Percentiles rank a stretch among this genome's conserved stretches.
Conservation (phyloP, 1,140 invertebrate species). For the Ceratina calcarata region DNA sequence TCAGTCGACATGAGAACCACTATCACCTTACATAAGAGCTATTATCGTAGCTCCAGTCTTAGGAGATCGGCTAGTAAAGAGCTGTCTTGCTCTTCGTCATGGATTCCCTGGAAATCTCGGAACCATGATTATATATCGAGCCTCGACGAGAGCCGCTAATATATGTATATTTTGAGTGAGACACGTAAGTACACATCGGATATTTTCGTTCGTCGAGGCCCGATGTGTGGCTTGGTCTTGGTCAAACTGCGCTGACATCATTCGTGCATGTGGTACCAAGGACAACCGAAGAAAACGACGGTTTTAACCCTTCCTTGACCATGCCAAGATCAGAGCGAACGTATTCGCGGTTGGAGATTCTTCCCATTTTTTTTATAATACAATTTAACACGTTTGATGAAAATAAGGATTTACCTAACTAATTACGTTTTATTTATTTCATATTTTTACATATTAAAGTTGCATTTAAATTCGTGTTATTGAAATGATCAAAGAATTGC, state of each 20-base stretch:
- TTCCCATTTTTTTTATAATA: no score
- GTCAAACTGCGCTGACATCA: constrained; percentile 55
- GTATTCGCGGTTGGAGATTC: no score
- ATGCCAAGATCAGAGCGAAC: no score
- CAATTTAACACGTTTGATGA: no score
- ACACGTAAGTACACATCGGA: constrained; percentile 10
- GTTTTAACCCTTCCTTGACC: constrained; percentile 1
- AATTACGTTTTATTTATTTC: no score
- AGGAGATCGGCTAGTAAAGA: constrained; percentile 31
- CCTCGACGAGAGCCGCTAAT: constrained; percentile 19
- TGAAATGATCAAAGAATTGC: no score
- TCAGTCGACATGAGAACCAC: constrained; percentile 16
- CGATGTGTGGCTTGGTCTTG: constrained; percentile 3
- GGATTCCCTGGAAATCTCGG: constrained; percentile 47
- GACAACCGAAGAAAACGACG: constrained; percentile 46
- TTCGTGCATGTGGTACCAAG: constrained; percentile 47
- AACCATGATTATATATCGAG: constrained; percentile 1
- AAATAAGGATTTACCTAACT: no score
- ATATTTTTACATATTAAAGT: no score
- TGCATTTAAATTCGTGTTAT: no score
- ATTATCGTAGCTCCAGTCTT: constrained; percentile 34
- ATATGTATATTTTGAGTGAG: constrained; percentile 41
- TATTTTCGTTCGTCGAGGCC: constrained; percentile 55
- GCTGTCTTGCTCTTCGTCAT: constrained; percentile 3
- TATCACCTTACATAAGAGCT: constrained; percentile 49